phyloP scores from a whole-genome alignment of 2,797 vertebrate species.

The Gadopsis marmoratus region DNA sequence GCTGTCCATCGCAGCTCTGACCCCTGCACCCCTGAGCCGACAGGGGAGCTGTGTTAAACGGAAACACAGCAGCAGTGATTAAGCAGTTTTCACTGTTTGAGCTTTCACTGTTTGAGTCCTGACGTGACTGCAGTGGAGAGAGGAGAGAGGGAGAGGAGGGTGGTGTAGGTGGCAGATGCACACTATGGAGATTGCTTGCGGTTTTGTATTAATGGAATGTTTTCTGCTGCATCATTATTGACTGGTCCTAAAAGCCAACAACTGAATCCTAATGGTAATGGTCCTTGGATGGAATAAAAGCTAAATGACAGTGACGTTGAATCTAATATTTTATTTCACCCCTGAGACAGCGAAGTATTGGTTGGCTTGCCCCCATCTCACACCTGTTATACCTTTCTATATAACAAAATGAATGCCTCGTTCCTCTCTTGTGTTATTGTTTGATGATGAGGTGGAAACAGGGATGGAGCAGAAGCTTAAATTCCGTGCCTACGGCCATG shows the following conservation, averaged over 20 bases:
- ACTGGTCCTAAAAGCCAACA: constrained; percentile 56
- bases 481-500: constrained; percentile 38
- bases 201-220: constrained; percentile 67
- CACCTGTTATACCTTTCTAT: constrained; percentile 39
- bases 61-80: constrained; percentile 66
- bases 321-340: constrained; percentile 20
- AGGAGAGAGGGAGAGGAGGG: background rate
- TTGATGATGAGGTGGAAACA: constrained; percentile 27
- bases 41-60: constrained; percentile 43
- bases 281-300: constrained; percentile 44
- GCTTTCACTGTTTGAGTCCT: constrained; percentile 58
- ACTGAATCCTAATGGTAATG: constrained; percentile 54
- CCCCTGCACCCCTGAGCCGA: constrained; percentile 35
- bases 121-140: constrained; percentile 52
- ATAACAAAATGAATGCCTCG: constrained; percentile 15
- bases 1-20: constrained; percentile 56
- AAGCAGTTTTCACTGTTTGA: constrained; percentile 66
- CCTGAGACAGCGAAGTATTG: background rate
- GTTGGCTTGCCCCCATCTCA: constrained; percentile 14
- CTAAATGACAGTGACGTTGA: constrained; percentile 22
- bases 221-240: constrained; percentile 73
- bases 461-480: constrained; percentile 23
- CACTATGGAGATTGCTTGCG: constrained; percentile 55
- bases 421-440: constrained; percentile 16
- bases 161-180: constrained; percentile 51